Evolutionary conservation across 2,797 vertebrate species (phyloP), one percentile per base, ranked within the genome.

Genomic region (Heterohyrax brucei): DNA sequence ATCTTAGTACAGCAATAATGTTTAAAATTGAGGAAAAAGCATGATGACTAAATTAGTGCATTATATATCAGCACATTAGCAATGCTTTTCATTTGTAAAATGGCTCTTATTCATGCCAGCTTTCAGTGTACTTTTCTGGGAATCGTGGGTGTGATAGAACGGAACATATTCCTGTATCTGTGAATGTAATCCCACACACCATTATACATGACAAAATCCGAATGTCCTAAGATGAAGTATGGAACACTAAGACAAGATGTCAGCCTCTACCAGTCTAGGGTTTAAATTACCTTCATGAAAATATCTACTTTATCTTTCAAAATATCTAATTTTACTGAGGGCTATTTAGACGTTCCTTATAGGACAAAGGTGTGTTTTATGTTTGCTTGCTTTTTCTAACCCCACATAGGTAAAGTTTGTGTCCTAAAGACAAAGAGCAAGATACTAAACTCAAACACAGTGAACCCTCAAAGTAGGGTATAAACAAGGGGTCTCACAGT

Each of bases 91-190:
- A 90, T 96, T 98, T 98, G 98, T 98, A 97, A 98, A 98, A 96
- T 96, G 95, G 93, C 93, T 98, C 96, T 98, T 98, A 97, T 98
- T 98, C 97, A 94, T 97, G 97, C 98, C 97, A 98, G 94, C 95
- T 97, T 98, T 98, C 97, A 97, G 96, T 94, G 95, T 96, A 59
- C 98, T 96, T 97, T 97, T 98, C 96, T 98, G 95, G 96, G 95
- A 95, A 96, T 96, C 91, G 97, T 98, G 98, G 98, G 98, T 98
- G 98, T 98, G 96, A 97, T 92, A 95, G 98, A 98, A 98, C 95
- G 93, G 98, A 98, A 98, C 97, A 98, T 97, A 98, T 98, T 98
- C 98, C 97, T 98, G 97, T 98, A 97, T 98, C 97, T 98, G 97
- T 96, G 98, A 98, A 98, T 98, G 70, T 97, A 97, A 98, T 98